phyloP scores from a whole-genome alignment of 1,140 invertebrate species.

The Brachionus rotundiformis region DNA sequence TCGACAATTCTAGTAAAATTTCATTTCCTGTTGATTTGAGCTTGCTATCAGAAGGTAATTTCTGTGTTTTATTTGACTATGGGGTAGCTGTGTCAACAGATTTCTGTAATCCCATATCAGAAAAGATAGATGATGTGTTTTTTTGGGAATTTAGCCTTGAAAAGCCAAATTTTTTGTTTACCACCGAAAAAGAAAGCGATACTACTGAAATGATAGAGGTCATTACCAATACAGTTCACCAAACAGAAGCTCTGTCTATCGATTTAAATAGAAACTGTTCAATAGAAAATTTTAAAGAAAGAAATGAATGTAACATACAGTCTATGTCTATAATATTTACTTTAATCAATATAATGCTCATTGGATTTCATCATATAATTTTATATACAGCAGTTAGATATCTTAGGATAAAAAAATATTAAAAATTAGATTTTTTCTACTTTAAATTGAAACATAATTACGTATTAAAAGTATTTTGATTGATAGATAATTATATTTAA shows the following conservation, averaged over 20 bases:
- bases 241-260: neutral
- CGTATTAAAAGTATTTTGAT: too few species aligned
- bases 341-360: neutral
- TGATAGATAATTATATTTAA: too few species aligned
- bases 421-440: neutral
- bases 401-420: neutral
- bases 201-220: neutral
- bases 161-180: neutral
- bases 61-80: constrained; percentile 40
- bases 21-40: neutral
- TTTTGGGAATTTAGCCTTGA: constrained; percentile 15
- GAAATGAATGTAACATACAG: neutral
- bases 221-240: neutral
- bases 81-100: constrained; percentile 12
- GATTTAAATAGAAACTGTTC: neutral
- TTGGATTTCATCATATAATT: neutral
- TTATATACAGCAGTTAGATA: neutral
- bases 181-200: neutral
- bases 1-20: neutral
- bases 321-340: neutral
- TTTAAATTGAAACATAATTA: too few species aligned
- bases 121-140: neutral
- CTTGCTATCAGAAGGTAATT: neutral
- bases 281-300: neutral
- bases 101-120: constrained; percentile 21